Evolutionary conservation across 1,140 invertebrate genomes (phyloP), one percentile per base, ranked within the genome.

Genomic region (Cotesia typhae): DNA sequence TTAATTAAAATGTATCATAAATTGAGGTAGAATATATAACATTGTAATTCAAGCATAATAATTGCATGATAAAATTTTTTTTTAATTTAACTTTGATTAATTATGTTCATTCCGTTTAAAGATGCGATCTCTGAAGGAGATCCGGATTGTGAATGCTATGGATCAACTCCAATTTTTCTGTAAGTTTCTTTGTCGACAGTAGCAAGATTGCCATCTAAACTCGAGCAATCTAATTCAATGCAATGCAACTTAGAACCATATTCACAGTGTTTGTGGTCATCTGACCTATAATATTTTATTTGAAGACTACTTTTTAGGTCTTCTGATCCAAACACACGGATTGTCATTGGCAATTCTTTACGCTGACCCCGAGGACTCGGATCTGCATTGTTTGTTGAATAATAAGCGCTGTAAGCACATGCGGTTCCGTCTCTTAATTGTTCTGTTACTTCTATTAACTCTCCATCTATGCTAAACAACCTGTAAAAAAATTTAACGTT

Each of bases 151-250:
- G 17, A 67, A 41, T 63, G 76, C 75, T 84, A 86, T 73, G 83
- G 83, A 68, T 83, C 77, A 67, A 84, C 82, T 2, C 82, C 83
- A 5, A 85, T 77, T 72, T 86, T 86, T 53, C 87, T 81, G 71
- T 87, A 89, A 5, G 86, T 89, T 73, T 89, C 87, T 60, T 87
- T 81, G 28, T 87, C 84, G 4, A 86, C 85, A 10, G 84, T 89
- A 2, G 87, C 84, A 6, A 89, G 80, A 51, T 79, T 83, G 64
- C 85, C 87, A 47, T 87, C 82, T 10, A 87, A 84, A 64, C 84
- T 86, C 6, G 85, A 83, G 72, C 89, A 90, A 70, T 90, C 89
- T 35, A 89, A 85, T 69, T 90, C 89, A 75, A 90, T 88, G 74
- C 87, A 89, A 75, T 89, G 88, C 5, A 90, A 78, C n/a, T 84